These are phyloP conservation scores for Cossypha polioptera DNA, from an alignment of 2,797 vertebrate species.

Conservation along the genomic window DNA sequence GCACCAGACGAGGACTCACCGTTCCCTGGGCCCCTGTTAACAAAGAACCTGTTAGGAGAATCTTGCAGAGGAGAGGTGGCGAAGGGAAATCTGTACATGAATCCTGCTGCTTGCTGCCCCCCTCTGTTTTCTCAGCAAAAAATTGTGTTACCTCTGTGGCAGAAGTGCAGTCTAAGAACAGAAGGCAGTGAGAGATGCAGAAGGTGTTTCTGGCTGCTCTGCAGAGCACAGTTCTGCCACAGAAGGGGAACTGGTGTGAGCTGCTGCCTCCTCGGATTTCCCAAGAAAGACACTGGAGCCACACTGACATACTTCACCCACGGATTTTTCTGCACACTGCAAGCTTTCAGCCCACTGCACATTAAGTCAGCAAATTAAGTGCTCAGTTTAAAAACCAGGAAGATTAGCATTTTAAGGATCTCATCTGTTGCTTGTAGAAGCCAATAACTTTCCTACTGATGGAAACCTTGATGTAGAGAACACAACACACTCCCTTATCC, in stretches of 20 bases:
- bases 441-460: background rate
- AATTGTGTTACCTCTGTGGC: background rate
- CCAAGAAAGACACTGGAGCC: background rate
- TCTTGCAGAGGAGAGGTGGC: background rate
- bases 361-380: background rate
- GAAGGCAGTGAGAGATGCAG: background rate
- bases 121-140: background rate
- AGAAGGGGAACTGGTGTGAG: background rate
- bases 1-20: rapidly evolving
- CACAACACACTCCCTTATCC: background rate
- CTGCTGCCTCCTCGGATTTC: background rate
- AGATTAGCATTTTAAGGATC: background rate
- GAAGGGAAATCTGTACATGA: background rate
- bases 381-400: background rate
- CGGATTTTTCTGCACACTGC: background rate
- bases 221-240: background rate
- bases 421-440: background rate
- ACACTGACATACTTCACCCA: constrained; percentile 26
- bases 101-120: background rate
- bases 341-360: background rate
- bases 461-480: background rate
- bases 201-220: background rate
- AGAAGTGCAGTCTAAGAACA: background rate
- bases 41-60: background rate
- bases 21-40: background rate